Base-by-base conservation (phyloP, 2,888 invertebrate species). In the Drosophila niveifrons region DNA sequence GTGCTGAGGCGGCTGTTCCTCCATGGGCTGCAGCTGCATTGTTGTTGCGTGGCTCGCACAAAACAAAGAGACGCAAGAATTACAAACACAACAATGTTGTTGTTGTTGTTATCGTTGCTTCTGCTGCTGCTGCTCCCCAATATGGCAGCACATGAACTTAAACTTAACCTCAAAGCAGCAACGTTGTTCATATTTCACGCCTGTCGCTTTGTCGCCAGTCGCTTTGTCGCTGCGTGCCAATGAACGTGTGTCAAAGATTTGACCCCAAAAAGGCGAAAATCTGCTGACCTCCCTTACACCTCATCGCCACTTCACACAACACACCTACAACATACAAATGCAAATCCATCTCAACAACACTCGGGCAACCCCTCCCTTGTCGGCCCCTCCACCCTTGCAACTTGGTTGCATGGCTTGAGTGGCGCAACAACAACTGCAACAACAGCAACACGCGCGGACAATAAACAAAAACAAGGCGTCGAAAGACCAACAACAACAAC, bases 91-190 rank as follows among this genome's bases (percentile, higher is more conserved):
- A 48, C 39, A 28, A 15, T n/a, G n/a, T n/a, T 11, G 34, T 36
- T 10, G n/a, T n/a, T n/a, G 36, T 2, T n/a, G 36, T 1, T 34
- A 10, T 2, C 10, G n/a, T 0, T 34, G n/a, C 4, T 34, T 11
- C 6, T 36, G 36, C 44, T 46, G 23, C 13, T 46, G 58, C 46
- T 56, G 52, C 62, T 64, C 48, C 66, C 66, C 74, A 77, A 78
- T 71, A 77, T 77, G 76, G 78, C 78, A 77, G 76, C 76, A 61
- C 71, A 66, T 78, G 71, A 78, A 75, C 75, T 78, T 78, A 78
- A 74, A 77, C 76, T 75, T 77, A 77, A 77, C 77, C 77, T 77
- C 77, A 77, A 77, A 77, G 62, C 44, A 67, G 61, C 65, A 62
- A 57, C 39, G 59, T 11, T 63, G 74, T 64, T 65, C 23, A 18